These are phyloP conservation scores for Drosophila meridionalis DNA, from an alignment of 2,888 invertebrate genomes.

Conservation along the genomic window DNA sequence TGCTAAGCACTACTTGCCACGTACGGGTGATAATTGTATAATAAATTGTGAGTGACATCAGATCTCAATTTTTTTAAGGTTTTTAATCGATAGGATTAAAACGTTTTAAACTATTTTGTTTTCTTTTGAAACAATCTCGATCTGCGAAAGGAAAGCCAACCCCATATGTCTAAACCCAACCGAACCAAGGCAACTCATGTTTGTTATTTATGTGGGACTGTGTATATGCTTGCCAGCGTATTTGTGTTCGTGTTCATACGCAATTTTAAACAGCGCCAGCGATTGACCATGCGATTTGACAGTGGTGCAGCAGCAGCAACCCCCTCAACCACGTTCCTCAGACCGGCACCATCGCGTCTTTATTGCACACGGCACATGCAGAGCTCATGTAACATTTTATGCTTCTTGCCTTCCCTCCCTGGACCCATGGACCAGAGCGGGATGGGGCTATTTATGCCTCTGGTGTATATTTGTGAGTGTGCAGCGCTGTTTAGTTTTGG, in stretches of 20 bases:
- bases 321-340: not conserved
- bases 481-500: slow-evolving; percentile 65
- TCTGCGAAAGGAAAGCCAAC: not conserved
- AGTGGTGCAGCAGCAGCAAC: slow-evolving; percentile 3
- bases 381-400: slow-evolving; percentile 71
- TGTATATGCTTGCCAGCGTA: slow-evolving; percentile 4
- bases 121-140: too few species aligned
- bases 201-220: slow-evolving; percentile 61
- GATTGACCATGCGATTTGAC: slow-evolving; percentile 66
- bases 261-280: slow-evolving; percentile 58
- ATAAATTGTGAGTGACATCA: too few species aligned
- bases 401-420: slow-evolving; percentile 20
- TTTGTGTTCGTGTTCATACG: slow-evolving; percentile 17
- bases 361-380: slow-evolving; percentile 74
- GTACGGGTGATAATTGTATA: too few species aligned
- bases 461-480: not conserved
- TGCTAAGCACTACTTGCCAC: too few species aligned
- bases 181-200: slow-evolving; percentile 48
- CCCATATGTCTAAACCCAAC: not conserved
- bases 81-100: too few species aligned
- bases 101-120: too few species aligned
- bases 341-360: slow-evolving; percentile 52
- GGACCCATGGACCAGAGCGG: not conserved
- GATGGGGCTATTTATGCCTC: slow-evolving; percentile 63
- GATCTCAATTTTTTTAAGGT: too few species aligned